These are phyloP conservation scores for Propithecus perrieri DNA, from an alignment of 2,797 vertebrate genomes.

Conservation along the genomic window DNA sequence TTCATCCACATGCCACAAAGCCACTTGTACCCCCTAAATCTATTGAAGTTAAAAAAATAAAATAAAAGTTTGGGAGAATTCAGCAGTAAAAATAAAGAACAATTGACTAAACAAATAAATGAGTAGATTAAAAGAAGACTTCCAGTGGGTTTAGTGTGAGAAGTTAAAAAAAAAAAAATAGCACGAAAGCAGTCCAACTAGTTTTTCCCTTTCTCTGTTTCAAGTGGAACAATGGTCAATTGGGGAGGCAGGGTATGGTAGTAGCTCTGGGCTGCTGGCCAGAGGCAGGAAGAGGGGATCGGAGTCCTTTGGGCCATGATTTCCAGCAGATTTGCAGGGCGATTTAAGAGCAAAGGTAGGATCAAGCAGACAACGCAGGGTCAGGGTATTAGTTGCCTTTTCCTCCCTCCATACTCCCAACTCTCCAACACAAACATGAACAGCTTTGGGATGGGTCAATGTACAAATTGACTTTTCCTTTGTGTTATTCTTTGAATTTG, in stretches of 20 bases:
- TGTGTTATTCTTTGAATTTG: not conserved
- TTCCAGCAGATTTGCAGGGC: not conserved
- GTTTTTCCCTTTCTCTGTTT: constrained; percentile 4
- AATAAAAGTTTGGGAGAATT: not conserved
- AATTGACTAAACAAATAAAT: not conserved
- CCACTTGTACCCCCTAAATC: not conserved
- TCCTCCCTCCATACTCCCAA: not conserved
- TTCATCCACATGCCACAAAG: not conserved
- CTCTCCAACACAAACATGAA: not conserved
- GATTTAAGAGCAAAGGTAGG: not conserved
- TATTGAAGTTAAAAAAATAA: not conserved
- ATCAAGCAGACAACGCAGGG: not conserved
- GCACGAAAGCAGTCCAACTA: not conserved
- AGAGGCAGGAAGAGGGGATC: not conserved
- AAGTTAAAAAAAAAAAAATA: not conserved
- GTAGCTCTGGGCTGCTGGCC: not conserved
- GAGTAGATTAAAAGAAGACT: not conserved
- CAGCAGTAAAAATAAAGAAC: not conserved
- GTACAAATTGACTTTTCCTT: constrained; percentile 1
- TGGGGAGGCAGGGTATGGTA: not conserved
- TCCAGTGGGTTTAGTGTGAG: not conserved
- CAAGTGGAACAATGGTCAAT: not conserved
- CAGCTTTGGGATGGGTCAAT: not conserved
- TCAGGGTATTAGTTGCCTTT: not conserved
- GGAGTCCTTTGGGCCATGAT: not conserved